Evolutionary conservation across 2,113 vertebrate species (phyloP).

Genomic region (Leptodactylus fuscus): DNA sequence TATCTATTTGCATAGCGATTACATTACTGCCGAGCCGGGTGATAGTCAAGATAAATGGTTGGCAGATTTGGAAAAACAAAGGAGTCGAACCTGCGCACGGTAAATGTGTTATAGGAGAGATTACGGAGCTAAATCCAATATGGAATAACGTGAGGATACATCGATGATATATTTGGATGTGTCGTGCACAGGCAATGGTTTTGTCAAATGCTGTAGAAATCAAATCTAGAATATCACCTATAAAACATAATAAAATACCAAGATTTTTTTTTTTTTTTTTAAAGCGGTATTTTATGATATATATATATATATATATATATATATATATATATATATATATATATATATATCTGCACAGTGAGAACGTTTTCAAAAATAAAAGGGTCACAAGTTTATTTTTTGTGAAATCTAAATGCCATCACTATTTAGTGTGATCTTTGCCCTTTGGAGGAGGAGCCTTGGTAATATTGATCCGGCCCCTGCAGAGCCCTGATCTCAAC

Average conservation of each 20-base stretch:
- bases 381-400: too few species aligned
- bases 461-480: too few species aligned
- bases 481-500: too few species aligned
- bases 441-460: too few species aligned
- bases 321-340: too few species aligned
- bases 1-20: conserved; percentile 54
- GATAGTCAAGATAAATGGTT: conserved; percentile 28
- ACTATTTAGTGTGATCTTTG: too few species aligned
- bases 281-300: too few species aligned
- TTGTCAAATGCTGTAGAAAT: background rate
- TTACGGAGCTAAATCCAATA: conserved; percentile 12
- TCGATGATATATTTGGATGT: background rate
- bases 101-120: background rate
- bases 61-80: conserved; percentile 22
- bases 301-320: too few species aligned
- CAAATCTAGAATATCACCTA: background rate
- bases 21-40: conserved; percentile 30
- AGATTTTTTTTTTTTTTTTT: background rate
- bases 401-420: too few species aligned
- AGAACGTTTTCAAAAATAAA: too few species aligned
- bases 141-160: background rate
- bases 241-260: background rate
- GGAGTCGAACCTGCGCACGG: background rate
- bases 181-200: background rate
- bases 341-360: too few species aligned